Evolutionary conservation across 2,888 invertebrate genomes (phyloP).

Genomic region (Phalera bucephala): DNA sequence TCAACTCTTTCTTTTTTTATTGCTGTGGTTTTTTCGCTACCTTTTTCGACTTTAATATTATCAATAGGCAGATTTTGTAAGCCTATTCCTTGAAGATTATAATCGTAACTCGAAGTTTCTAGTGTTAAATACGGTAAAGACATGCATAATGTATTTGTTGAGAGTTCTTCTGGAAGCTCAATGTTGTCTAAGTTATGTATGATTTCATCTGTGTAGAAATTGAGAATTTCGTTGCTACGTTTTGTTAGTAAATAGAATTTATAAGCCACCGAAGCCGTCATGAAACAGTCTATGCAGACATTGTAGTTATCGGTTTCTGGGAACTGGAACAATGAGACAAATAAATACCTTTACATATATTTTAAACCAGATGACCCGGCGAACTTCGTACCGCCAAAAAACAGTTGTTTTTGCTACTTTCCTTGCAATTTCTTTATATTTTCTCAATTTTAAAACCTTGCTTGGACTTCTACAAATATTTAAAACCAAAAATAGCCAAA

Average conservation of each 20-base stretch:
- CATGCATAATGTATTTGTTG: constrained; percentile 47
- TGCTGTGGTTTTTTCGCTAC: constrained; percentile 3
- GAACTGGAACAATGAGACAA: constrained; percentile 46
- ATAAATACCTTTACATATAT: too few relatives aligned
- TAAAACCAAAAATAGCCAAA: too few relatives aligned
- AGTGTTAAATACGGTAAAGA: constrained; percentile 43
- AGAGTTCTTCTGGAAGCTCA: constrained; percentile 32
- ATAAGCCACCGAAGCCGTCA: constrained; percentile 52
- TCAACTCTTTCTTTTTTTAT: constrained; percentile 8
- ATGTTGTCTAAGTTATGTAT: constrained; percentile 40
- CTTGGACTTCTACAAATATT: too few relatives aligned
- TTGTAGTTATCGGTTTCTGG: constrained; percentile 44
- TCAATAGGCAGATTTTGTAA: not conserved
- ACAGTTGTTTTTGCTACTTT: too few relatives aligned
- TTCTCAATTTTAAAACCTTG: too few relatives aligned
- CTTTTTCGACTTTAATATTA: constrained; percentile 5
- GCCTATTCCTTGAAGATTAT: constrained; percentile 43
- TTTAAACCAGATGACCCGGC: too few relatives aligned
- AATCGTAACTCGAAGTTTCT: constrained; percentile 38
- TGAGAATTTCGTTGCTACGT: constrained; percentile 50
- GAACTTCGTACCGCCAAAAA: too few relatives aligned
- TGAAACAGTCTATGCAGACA: constrained; percentile 60
- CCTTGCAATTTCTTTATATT: too few relatives aligned
- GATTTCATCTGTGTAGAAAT: constrained; percentile 52
- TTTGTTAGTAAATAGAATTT: constrained; percentile 55